phyloP scores from a whole-genome alignment of 2,113 vertebrate species.

The Saguinus imperator region DNA sequence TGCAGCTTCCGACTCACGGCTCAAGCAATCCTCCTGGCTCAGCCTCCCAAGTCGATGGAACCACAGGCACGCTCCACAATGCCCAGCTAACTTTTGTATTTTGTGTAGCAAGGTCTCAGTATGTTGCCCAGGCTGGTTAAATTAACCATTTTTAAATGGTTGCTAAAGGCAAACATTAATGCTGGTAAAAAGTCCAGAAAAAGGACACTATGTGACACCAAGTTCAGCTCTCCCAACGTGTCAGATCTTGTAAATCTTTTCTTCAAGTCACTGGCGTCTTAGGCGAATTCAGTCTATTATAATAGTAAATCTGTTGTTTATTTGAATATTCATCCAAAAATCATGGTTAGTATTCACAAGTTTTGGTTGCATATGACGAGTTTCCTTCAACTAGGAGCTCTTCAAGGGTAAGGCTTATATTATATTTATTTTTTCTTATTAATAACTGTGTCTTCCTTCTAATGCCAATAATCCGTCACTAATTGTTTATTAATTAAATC shows the following conservation, averaged over 20 bases:
- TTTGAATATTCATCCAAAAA: conserved; percentile 20
- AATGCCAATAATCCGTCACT: conserved; percentile 22
- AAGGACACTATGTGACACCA: background rate
- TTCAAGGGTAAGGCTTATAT: background rate
- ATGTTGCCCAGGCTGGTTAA: background rate
- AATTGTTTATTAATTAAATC: conserved; percentile 55
- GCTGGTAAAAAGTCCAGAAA: background rate
- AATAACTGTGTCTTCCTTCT: background rate
- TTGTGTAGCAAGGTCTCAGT: background rate
- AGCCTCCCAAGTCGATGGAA: background rate
- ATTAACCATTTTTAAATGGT: conserved; percentile 13
- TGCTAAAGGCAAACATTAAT: conserved; percentile 32
- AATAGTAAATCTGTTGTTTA: conserved; percentile 1
- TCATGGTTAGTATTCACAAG: background rate
- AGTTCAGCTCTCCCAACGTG: background rate
- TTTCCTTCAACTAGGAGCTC: background rate
- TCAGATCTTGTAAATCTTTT: conserved; percentile 17
- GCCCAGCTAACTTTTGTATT: background rate
- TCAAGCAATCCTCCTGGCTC: background rate
- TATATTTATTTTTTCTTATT: conserved; percentile 25
- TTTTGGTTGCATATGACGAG: background rate
- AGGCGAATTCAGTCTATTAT: background rate
- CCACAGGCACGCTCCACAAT: no score
- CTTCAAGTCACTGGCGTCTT: background rate
- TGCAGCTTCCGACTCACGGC: background rate